These are phyloP conservation scores for Ceratoteleas bidentatus DNA, from an alignment of 1,140 invertebrate genomes.

Conservation along the genomic window DNA sequence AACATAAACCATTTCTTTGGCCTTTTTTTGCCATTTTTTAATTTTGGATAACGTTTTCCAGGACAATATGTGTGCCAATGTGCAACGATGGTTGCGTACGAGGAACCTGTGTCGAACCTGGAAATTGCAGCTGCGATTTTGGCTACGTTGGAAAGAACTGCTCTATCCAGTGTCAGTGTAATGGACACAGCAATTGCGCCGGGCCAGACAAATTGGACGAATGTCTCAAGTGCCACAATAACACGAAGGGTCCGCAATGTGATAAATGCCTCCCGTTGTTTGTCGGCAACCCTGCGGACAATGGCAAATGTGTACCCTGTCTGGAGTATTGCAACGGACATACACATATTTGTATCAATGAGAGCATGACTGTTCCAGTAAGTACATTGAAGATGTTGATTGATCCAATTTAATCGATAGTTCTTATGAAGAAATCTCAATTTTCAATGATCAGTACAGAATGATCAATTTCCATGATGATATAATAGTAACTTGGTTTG, in stretches of 20 bases:
- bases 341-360: constrained; percentile 89
- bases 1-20: constrained; percentile 26
- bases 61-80: constrained; percentile 87
- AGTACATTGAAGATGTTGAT: constrained; percentile 50
- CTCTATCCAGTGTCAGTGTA: constrained; percentile 95
- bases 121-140: constrained; percentile 95
- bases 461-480: too few species aligned
- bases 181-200: constrained; percentile 95
- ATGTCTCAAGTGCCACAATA: constrained; percentile 94
- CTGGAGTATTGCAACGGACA: constrained; percentile 94
- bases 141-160: constrained; percentile 97
- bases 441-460: too few species aligned
- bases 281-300: constrained; percentile 94
- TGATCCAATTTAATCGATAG: too few species aligned
- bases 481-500: too few species aligned
- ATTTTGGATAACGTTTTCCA: constrained; percentile 18
- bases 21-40: constrained; percentile 1
- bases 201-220: constrained; percentile 90
- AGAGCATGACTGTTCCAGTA: constrained; percentile 81
- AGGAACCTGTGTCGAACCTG: constrained; percentile 92
- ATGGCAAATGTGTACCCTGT: constrained; percentile 93
- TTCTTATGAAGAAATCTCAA: too few species aligned
- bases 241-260: constrained; percentile 94
- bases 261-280: constrained; percentile 93
- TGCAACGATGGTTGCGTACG: constrained; percentile 94